Conservation (phyloP, 2,797 vertebrate genomes). For the Poeciliopsis gracilis region DNA sequence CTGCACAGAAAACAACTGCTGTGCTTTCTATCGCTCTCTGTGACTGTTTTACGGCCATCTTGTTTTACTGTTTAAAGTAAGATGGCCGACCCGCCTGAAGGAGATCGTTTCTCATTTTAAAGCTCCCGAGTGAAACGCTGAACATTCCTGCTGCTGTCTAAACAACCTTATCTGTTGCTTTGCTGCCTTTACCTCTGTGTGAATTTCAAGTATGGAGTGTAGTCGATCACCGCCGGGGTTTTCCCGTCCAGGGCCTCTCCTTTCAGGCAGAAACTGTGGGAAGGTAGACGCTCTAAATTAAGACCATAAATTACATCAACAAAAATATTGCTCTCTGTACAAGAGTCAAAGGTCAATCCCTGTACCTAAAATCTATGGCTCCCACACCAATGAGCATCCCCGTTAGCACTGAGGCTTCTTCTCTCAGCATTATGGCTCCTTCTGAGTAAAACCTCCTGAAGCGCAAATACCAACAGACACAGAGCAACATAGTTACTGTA, state of each 20-base stretch:
- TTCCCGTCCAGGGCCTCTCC: conserved; percentile 94
- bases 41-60: too few species aligned
- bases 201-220: conserved; percentile 97
- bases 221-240: conserved; percentile 92
- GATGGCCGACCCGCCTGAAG: background rate
- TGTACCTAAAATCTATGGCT: conserved; percentile 95
- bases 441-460: conserved; percentile 92
- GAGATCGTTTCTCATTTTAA: background rate
- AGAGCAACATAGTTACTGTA: background rate
- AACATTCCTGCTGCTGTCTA: conserved; percentile 1
- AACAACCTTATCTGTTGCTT: background rate
- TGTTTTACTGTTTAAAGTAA: background rate
- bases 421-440: conserved; percentile 93
- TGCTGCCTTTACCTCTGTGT: conserved; percentile 86
- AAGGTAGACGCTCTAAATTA: conserved; percentile 11
- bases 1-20: conserved; percentile 61
- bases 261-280: conserved; percentile 93
- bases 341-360: background rate
- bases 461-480: conserved; percentile 13
- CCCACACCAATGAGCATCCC: conserved; percentile 96
- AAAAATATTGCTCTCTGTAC: background rate
- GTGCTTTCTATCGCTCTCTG: too few species aligned
- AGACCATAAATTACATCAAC: background rate
- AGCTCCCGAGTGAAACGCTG: background rate
- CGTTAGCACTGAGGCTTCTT: conserved; percentile 92